Conservation (phyloP, 2,888 invertebrate genomes). For the Glyphotaelius pellucidus region DNA sequence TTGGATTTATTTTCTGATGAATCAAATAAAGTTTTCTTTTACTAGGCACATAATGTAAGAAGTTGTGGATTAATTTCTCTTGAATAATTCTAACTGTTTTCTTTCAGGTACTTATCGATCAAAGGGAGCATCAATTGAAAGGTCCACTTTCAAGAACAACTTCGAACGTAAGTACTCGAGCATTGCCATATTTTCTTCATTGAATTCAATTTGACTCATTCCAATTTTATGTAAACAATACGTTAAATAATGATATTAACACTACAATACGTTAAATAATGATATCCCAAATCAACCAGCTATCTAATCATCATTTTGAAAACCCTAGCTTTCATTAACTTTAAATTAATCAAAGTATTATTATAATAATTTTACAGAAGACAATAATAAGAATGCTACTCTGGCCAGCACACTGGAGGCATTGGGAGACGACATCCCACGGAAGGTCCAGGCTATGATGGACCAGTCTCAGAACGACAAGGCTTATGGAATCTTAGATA, state of each 20-base stretch:
- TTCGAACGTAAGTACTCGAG: constrained; percentile 31
- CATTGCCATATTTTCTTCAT: not conserved
- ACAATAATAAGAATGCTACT: not conserved
- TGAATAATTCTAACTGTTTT: not conserved
- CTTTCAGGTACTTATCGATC: constrained; percentile 70
- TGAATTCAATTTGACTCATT: not conserved
- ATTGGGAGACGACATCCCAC: constrained; percentile 39
- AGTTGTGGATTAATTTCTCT: not conserved
- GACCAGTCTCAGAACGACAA: constrained; percentile 50
- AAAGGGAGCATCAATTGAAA: constrained; percentile 75
- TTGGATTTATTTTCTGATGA: not conserved
- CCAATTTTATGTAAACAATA: not conserved
- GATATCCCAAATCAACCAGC: not conserved
- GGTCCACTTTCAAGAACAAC: constrained; percentile 72
- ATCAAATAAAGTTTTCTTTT: not conserved
- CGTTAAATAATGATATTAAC: not conserved
- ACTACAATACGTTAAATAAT: not conserved
- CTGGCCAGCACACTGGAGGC: not conserved
- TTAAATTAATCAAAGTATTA: not conserved
- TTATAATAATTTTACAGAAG: not conserved
- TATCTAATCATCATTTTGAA: not conserved
- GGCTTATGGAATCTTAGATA: constrained; percentile 49
- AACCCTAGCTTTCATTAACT: not conserved
- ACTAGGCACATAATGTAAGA: not conserved
- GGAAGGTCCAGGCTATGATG: constrained; percentile 50